phyloP scores from a whole-genome alignment of 2,113 vertebrate genomes.

The Malurus melanocephalus region DNA sequence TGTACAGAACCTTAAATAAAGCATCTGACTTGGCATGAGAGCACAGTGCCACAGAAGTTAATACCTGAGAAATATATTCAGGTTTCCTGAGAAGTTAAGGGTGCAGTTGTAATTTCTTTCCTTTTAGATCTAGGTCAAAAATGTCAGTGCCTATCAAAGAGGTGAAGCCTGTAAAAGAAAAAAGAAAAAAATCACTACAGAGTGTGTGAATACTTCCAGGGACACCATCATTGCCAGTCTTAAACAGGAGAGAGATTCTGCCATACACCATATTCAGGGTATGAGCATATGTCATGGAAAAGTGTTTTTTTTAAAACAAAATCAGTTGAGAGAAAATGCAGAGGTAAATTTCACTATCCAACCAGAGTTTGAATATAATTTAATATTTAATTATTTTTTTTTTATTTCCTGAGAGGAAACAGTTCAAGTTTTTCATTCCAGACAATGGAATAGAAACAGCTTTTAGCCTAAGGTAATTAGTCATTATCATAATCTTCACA shows the following conservation, averaged over 20 bases:
- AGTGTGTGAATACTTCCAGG: background rate
- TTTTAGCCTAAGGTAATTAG: slow-evolving; percentile 62
- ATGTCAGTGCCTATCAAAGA: slow-evolving; percentile 4
- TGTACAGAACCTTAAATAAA: slow-evolving; percentile 4
- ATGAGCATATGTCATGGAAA: background rate
- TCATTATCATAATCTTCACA: slow-evolving; percentile 56
- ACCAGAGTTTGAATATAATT: background rate
- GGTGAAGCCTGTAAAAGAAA: background rate
- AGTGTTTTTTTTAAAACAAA: background rate
- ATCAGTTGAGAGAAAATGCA: background rate
- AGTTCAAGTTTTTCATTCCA: slow-evolving; percentile 23
- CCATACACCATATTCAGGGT: background rate
- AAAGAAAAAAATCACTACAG: fast-evolving
- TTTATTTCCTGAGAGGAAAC: slow-evolving; percentile 6
- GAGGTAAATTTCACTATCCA: background rate
- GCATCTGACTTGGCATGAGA: background rate
- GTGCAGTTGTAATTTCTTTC: background rate
- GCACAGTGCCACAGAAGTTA: background rate
- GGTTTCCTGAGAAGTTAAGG: slow-evolving; percentile 2
- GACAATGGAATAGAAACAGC: slow-evolving; percentile 21
- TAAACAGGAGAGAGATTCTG: background rate
- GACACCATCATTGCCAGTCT: background rate
- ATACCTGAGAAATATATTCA: background rate
- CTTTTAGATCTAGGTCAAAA: slow-evolving; percentile 24
- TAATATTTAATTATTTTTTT: slow-evolving; percentile 17